phyloP scores from a whole-genome alignment of 1,140 invertebrate species.

The Myzus persicae region DNA sequence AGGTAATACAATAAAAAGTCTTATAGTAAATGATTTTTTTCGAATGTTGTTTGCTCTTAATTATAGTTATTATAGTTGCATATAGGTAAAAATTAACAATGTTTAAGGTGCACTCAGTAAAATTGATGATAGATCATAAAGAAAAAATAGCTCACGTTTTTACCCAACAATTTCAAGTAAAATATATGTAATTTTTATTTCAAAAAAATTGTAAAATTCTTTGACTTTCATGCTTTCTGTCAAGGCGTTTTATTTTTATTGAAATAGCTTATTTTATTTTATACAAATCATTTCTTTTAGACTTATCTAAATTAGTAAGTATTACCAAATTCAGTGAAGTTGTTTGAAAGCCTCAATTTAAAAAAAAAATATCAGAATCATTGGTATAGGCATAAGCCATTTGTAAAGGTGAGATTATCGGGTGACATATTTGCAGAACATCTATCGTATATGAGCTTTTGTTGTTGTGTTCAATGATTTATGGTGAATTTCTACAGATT shows the following conservation, averaged over 20 bases:
- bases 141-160: too few species aligned
- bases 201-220: not conserved
- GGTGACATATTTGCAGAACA: conserved; percentile 34
- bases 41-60: not conserved
- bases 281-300: not conserved
- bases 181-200: not conserved
- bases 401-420: conserved; percentile 46
- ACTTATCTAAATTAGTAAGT: not conserved
- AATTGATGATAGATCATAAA: not conserved
- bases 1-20: not conserved
- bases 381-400: not conserved
- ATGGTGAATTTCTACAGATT: conserved; percentile 4
- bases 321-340: not conserved
- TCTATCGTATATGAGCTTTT: conserved; percentile 8
- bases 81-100: not conserved
- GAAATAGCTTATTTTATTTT: not conserved
- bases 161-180: not conserved
- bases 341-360: not conserved
- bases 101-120: not conserved
- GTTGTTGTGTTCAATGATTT: conserved; percentile 47
- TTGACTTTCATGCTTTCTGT: not conserved
- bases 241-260: not conserved
- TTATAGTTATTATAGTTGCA: not conserved
- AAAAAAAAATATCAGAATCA: not conserved
- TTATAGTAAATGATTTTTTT: not conserved